Percentiles rank a stretch among this genome's conserved stretches.
Evolutionary conservation across 2,888 invertebrate genomes (phyloP).

Genomic region (Pharmacophagus antenor): DNA sequence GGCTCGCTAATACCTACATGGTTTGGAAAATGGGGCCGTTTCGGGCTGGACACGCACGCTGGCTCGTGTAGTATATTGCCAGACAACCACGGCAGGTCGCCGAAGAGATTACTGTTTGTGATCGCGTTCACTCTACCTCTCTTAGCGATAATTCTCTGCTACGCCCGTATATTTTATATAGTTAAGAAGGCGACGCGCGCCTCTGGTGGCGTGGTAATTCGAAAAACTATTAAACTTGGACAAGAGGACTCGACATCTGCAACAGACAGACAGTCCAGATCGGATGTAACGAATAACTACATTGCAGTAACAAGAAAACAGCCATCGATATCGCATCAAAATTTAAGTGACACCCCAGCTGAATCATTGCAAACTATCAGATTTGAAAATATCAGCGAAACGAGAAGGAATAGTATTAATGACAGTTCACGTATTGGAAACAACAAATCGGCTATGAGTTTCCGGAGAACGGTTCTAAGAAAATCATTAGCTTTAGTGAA

Average conservation of each 20-base stretch:
- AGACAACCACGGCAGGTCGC: constrained; percentile 83
- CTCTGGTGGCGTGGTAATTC: constrained; percentile 62
- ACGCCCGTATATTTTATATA: constrained; percentile 90
- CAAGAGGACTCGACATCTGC: constrained; percentile 36
- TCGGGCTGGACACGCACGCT: constrained; percentile 86
- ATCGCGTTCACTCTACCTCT: constrained; percentile 92
- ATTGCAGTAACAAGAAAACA: constrained; percentile 3
- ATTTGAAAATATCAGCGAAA: constrained; percentile 33
- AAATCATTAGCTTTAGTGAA: constrained; percentile 59
- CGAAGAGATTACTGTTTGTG: constrained; percentile 90
- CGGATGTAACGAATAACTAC: constrained; percentile 7
- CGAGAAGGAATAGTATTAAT: neutral
- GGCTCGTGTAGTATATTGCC: constrained; percentile 90
- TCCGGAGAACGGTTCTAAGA: constrained; percentile 55
- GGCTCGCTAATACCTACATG: constrained; percentile 86
- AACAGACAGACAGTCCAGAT: constrained; percentile 18
- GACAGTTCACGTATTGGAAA: neutral
- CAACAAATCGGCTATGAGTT: constrained; percentile 42
- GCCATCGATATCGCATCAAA: constrained; percentile 1
- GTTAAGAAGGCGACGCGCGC: constrained; percentile 85
- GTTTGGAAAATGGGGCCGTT: constrained; percentile 88
- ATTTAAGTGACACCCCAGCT: constrained; percentile 12
- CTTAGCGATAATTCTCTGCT: constrained; percentile 89
- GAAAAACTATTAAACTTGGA: constrained; percentile 41
- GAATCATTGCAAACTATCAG: constrained; percentile 25